Conservation (phyloP, 2,888 invertebrate species). For the Cloeon dipterum region DNA sequence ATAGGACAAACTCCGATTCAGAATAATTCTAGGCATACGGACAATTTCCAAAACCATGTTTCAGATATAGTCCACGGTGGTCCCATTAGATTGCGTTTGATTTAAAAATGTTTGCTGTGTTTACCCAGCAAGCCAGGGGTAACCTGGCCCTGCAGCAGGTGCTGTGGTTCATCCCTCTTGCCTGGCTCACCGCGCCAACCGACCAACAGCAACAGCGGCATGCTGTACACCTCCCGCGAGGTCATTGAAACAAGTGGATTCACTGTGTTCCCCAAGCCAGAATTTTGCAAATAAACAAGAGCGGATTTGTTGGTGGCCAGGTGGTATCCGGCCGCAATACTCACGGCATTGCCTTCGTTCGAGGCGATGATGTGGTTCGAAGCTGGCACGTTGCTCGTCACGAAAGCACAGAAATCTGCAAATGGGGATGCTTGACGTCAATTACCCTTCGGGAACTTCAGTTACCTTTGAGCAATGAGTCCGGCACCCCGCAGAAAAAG, state of each 20-base stretch:
- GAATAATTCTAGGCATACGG: too few relatives aligned
- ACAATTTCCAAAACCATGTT: too few relatives aligned
- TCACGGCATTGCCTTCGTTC: slow-evolving; percentile 20
- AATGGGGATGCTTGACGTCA: too few relatives aligned
- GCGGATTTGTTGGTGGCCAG: slow-evolving; percentile 18
- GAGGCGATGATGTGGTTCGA: slow-evolving; percentile 18
- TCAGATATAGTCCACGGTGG: too few relatives aligned
- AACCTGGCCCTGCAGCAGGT: slow-evolving; percentile 19
- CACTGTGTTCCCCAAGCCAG: slow-evolving; percentile 20
- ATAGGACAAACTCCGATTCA: too few relatives aligned
- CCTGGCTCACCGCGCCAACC: slow-evolving; percentile 23
- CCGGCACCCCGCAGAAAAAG: slow-evolving; percentile 21
- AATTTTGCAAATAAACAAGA: slow-evolving; percentile 19
- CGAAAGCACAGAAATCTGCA: slow-evolving; percentile 21
- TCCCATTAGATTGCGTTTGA: too few relatives aligned
- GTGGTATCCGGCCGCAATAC: slow-evolving; percentile 20
- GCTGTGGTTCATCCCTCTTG: slow-evolving; percentile 22
- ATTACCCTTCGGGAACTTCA: too few relatives aligned
- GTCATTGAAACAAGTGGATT: slow-evolving; percentile 22
- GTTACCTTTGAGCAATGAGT: slow-evolving; percentile 20
- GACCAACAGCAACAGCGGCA: slow-evolving; percentile 20
- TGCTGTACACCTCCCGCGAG: slow-evolving; percentile 18
- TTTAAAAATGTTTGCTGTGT: not conserved
- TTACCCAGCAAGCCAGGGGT: slow-evolving; percentile 18
- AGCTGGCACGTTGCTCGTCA: slow-evolving; percentile 15